phyloP scores from a whole-genome alignment of 1,140 invertebrate genomes.

The Megalopta genalis region DNA sequence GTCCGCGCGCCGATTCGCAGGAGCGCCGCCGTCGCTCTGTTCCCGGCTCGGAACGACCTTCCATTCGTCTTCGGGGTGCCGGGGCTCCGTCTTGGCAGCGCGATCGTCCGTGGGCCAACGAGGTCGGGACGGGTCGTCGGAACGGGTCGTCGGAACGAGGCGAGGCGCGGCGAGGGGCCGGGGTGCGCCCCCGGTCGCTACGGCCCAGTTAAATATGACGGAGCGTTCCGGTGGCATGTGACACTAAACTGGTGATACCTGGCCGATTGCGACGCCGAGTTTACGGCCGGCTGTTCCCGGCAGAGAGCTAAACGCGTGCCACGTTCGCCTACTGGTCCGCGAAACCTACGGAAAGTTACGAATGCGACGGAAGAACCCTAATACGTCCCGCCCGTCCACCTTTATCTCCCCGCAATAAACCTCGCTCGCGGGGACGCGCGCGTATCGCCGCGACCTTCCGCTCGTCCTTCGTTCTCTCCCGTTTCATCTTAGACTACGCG shows the following conservation, averaged over 20 bases:
- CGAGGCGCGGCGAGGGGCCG: too few relatives aligned
- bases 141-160: background rate
- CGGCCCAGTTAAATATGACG: constrained; percentile 18
- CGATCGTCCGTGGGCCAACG: background rate
- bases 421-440: constrained; percentile 35
- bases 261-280: constrained; percentile 51
- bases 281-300: constrained; percentile 56
- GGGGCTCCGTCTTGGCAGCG: background rate
- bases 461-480: background rate
- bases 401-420: constrained; percentile 73
- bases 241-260: constrained; percentile 29
- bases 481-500: too few relatives aligned
- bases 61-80: constrained; percentile 5
- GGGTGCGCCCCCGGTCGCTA: background rate
- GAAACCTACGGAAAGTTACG: constrained; percentile 66
- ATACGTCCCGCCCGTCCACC: constrained; percentile 36
- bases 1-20: background rate
- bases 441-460: too few relatives aligned
- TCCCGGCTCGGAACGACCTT: background rate
- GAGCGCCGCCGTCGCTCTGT: too few relatives aligned
- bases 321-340: constrained; percentile 35
- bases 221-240: background rate
- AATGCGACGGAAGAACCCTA: constrained; percentile 65
- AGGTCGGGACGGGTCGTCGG: too few relatives aligned
- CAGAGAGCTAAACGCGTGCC: constrained; percentile 46